phyloP scores from a whole-genome alignment of 2,797 vertebrate species.

The Meriones psammophilus region DNA sequence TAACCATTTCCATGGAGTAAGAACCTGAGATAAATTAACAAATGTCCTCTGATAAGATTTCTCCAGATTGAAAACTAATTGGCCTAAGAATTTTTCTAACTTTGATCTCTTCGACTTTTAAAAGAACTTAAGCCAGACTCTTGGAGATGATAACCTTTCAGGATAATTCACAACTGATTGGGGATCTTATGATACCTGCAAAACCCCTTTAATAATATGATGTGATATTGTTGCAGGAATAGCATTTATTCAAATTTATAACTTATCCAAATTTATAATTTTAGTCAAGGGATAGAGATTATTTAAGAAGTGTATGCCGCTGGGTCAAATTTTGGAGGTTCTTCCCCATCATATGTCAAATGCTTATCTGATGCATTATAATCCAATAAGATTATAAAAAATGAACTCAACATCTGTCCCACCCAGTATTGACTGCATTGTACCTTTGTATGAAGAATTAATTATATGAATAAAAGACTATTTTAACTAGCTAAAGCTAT shows the following conservation, averaged over 20 bases:
- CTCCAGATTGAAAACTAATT: background rate
- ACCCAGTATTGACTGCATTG: background rate
- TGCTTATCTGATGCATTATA: background rate
- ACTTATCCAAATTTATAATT: background rate
- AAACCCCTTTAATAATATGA: background rate
- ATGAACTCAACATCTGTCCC: background rate
- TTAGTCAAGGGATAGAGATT: background rate
- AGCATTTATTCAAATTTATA: background rate
- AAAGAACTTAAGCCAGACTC: background rate
- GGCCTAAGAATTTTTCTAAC: background rate
- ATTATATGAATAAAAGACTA: background rate
- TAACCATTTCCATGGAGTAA: background rate
- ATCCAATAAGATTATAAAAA: background rate
- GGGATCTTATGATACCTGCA: background rate
- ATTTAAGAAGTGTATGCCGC: accelerated
- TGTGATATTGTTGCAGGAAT: background rate
- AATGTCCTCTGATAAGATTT: background rate
- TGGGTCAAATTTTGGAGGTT: background rate
- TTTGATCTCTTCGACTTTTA: background rate
- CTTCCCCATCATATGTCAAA: background rate
- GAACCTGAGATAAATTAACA: background rate
- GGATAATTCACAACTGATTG: background rate
- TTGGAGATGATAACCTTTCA: background rate
- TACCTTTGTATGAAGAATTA: background rate
- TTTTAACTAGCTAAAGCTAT: background rate